Base-by-base conservation (phyloP, 2,797 vertebrate species). In the Triplophysa yarkandensis region DNA sequence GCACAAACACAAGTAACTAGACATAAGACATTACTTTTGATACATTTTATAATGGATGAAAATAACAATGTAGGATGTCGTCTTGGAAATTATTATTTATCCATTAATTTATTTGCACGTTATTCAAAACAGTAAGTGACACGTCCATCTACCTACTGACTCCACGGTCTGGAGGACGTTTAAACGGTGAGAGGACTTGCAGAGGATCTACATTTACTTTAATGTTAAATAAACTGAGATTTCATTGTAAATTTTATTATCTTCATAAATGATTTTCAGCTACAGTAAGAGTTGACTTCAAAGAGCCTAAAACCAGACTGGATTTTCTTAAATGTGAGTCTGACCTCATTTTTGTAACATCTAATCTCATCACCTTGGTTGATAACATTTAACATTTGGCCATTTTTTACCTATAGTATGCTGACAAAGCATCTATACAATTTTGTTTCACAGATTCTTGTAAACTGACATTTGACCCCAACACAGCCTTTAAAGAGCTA, bases 281-380 rank as follows among this genome's bases (percentile, higher is more conserved):
- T 82, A 88, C 87, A 1, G 79, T 83, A 23, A 88, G 85, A 80
- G 57, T 76, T 14, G 87, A 92, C 46, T 82, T 89, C 36, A 88
- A 89, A 67, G 90, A 93, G 72, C 92, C 92, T 62, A 91, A 90
- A 86, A 81, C 64, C 50, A 89, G 92, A 86, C 36, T 69, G 0
- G 91, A 92, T 78, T 93, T 93, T 50, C 78, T 93, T 48, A 89
- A 77, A 90, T 93, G 92, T 93, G 62, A 90, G 92, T 89, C 17
- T n/a, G 69, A 1, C 21, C 10, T 54, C 13, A 52, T 6, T n/a
- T 19, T 19, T 1, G 54, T 25, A 62, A 28, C 25, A 28, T 55
- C 14, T 23, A 11, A 30, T 28, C 27, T 4, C 16, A 3, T 58
- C 3, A 50, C 5, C 6, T 1, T 25, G 44, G 36, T 27, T 60